Conservation (phyloP, 2,888 invertebrate genomes). For the Cerastis leucographa region DNA sequence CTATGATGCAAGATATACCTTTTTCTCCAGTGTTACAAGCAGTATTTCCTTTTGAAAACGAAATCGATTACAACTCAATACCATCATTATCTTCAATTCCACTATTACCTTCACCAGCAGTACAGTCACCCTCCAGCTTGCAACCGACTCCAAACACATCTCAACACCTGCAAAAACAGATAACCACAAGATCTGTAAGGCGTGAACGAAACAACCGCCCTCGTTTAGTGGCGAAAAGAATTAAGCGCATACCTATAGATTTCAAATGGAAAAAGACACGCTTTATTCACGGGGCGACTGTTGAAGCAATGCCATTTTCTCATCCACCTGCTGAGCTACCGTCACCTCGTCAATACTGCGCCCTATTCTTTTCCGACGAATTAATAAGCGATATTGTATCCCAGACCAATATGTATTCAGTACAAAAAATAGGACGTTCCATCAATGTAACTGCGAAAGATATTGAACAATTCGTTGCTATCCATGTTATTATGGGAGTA, state of each 20-base stretch:
- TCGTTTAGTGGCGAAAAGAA: conserved; percentile 28
- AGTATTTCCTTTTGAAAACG: conserved; percentile 23
- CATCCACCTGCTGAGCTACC: conserved; percentile 15
- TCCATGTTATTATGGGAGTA: conserved; percentile 70
- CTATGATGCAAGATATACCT: conserved; percentile 24
- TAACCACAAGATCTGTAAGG: conserved; percentile 24
- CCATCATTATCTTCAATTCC: conserved; percentile 30
- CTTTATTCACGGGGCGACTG: conserved; percentile 30
- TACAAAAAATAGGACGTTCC: conserved; percentile 35
- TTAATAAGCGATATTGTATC: conserved; percentile 17
- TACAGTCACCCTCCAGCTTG: conserved; percentile 29
- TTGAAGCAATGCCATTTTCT: conserved; percentile 26
- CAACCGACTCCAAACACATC: conserved; percentile 22
- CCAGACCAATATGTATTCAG: conserved; percentile 39
- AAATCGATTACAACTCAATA: conserved; percentile 19
- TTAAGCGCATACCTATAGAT: conserved; percentile 27
- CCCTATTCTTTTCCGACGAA: conserved; percentile 39
- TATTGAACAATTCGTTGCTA: conserved; percentile 65
- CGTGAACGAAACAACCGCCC: conserved; percentile 25
- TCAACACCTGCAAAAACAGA: conserved; percentile 17
- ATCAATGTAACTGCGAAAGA: conserved; percentile 54
- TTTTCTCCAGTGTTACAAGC: conserved; percentile 23
- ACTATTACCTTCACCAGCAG: conserved; percentile 31
- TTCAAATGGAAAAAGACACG: conserved; percentile 37
- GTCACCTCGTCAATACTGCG: conserved; percentile 28